Conservation (phyloP, 2,888 invertebrate genomes). For the Ecliptopera silaceata region DNA sequence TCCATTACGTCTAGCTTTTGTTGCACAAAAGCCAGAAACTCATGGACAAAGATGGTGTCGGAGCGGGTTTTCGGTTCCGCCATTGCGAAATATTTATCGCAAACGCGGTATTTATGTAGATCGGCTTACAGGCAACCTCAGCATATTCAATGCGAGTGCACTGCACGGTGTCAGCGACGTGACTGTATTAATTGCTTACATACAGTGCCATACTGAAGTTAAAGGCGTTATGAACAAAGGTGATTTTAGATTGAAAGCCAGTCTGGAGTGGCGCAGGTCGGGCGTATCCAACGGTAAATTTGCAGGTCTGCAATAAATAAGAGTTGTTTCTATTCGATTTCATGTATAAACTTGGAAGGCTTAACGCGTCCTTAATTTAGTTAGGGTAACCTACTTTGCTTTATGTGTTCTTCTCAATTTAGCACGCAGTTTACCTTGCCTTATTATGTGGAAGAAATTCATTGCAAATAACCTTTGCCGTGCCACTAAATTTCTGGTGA, state of each 20-base stretch:
- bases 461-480: conserved; percentile 1
- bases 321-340: conserved; percentile 38
- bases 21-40: no score
- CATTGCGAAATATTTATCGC: no score
- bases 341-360: conserved; percentile 33
- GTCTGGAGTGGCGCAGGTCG: neutral
- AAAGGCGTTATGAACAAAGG: neutral
- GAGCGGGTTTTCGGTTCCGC: no score
- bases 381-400: conserved; percentile 23
- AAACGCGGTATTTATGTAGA: no score
- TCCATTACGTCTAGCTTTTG: no score
- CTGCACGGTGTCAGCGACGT: no score
- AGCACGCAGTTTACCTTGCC: conserved; percentile 20
- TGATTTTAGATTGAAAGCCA: neutral
- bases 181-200: neutral
- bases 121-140: no score
- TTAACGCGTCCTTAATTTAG: conserved; percentile 32
- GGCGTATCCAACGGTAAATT: conserved; percentile 5
- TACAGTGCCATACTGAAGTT: neutral
- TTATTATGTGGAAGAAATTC: conserved; percentile 6
- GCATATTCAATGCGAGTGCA: no score
- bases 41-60: no score
- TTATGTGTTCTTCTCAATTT: conserved; percentile 21
- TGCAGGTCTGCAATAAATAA: conserved; percentile 39
- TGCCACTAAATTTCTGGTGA: neutral